Conservation (phyloP, 2,113 vertebrate species). For the Butorides virescens region DNA sequence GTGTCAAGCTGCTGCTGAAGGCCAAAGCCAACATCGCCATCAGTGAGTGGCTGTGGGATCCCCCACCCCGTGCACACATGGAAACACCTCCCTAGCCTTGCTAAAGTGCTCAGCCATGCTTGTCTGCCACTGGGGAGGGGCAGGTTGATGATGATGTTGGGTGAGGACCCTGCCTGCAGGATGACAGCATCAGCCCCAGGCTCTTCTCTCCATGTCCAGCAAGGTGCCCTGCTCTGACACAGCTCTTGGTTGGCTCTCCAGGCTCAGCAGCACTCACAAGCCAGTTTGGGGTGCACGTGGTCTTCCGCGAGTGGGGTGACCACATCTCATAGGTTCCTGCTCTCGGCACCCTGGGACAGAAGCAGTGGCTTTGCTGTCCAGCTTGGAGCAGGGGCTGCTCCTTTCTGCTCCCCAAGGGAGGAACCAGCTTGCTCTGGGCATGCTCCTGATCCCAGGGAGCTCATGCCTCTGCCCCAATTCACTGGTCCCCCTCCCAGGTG, state of each 20-base stretch:
- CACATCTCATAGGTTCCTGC: neutral
- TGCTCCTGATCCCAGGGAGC: neutral
- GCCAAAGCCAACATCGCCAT: slow-evolving; percentile 72
- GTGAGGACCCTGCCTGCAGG: neutral
- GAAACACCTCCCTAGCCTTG: neutral
- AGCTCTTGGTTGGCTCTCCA: neutral
- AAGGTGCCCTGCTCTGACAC: neutral
- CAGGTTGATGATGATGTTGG: fast-evolving
- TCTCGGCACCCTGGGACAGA: neutral
- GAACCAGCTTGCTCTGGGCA: neutral
- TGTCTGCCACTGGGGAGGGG: neutral
- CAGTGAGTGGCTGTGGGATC: slow-evolving; percentile 44
- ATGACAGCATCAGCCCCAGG: neutral
- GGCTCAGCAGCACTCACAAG: neutral
- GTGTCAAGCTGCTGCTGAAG: slow-evolving; percentile 74
- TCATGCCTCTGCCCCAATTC: neutral
- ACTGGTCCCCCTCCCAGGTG: neutral
- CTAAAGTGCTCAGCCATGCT: neutral
- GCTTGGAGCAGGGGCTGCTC: neutral
- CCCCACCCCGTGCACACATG: neutral
- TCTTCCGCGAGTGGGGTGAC: neutral
- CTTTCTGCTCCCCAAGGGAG: neutral
- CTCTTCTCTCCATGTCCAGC: neutral
- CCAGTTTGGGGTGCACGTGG: neutral
- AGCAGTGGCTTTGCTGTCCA: neutral